Percentiles rank a stretch among this genome's conserved stretches.
phyloP scores from a whole-genome alignment of 1,140 invertebrate species.

The Parasteatoda tepidariorum region DNA sequence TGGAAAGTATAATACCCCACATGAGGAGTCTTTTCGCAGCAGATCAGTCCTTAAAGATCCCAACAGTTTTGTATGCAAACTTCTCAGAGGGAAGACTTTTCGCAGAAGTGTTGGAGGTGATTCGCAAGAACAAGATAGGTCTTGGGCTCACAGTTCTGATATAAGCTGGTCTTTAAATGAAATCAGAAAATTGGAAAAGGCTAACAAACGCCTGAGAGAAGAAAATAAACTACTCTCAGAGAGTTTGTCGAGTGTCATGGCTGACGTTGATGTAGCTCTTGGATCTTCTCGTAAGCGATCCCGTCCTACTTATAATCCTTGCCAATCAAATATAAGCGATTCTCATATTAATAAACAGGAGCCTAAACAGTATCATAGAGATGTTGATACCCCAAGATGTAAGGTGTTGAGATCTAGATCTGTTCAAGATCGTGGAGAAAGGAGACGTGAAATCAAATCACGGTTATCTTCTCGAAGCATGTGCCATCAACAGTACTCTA shows the following conservation, averaged over 20 bases:
- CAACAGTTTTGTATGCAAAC: no score
- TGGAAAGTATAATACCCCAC: no score
- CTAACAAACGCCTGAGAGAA: not conserved
- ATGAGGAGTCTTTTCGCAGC: no score
- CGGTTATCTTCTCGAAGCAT: conserved; percentile 1
- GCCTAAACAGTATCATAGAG: not conserved
- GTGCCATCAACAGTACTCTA: not conserved
- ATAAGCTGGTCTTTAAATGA: not conserved
- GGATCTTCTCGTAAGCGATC: not conserved
- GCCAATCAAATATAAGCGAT: no score
- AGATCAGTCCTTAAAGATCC: no score
- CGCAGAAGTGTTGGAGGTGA: no score
- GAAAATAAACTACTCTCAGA: conserved; percentile 28
- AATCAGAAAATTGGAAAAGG: not conserved
- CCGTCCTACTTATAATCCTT: not conserved
- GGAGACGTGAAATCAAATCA: not conserved
- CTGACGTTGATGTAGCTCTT: not conserved
- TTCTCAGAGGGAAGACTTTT: no score
- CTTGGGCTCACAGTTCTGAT: conserved; percentile 15
- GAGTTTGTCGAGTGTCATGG: conserved; percentile 28
- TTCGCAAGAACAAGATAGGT: no score
- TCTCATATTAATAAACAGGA: not conserved
- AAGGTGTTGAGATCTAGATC: conserved; percentile 29
- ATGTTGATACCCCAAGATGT: no score
- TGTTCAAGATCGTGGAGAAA: conserved; percentile 8